Evolutionary conservation across 2,888 invertebrate genomes (phyloP), one percentile per base, ranked within the genome.

Genomic region (Drosophila setosimentum): DNA sequence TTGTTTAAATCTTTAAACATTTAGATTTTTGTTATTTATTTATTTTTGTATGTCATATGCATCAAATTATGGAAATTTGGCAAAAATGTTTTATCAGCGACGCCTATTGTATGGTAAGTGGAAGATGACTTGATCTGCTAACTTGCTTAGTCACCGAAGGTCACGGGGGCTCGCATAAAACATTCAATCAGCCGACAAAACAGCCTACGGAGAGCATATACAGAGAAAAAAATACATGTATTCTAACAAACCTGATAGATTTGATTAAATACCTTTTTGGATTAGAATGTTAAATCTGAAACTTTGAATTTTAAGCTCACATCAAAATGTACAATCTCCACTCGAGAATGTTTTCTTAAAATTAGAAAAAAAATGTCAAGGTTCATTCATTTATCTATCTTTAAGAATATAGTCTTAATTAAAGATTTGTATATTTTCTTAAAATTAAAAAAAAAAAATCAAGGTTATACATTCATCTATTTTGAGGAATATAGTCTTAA

Each of bases 1-100:
- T 88, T 82, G 80, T 86, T 86, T 88, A 78, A 78, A 86, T 78
- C 64, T 70, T 73, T 65, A 51, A 61, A 35, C 65, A 67, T 55
- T 24, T 53, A 1, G 33, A 35, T 54, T 35, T 54, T 54, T 18
- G 24, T 24, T 29, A 33, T 37, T 18, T 30, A 4, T 33, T 59
- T 55, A 5, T 29, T 60, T 64, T 42, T 51, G 53, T 55, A 64
- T 84, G 71, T 73, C 73, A 65, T 62, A 68, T 73, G 79, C 73
- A 73, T 81, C 72, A 57, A 73, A 78, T 85, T 86, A 88, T 86
- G 86, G 76, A 80, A 82, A 85, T 85, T 71, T 61, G 69, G 51
- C 62, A 64, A 76, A 70, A 70, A 78, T 51, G 68, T 65, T 66
- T 33, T 65, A 63, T 58, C 60, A 83, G 68, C 49, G 59, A 60